Evolutionary conservation across 1,140 invertebrate species (phyloP).

Genomic region (Drosophila saltans): DNA sequence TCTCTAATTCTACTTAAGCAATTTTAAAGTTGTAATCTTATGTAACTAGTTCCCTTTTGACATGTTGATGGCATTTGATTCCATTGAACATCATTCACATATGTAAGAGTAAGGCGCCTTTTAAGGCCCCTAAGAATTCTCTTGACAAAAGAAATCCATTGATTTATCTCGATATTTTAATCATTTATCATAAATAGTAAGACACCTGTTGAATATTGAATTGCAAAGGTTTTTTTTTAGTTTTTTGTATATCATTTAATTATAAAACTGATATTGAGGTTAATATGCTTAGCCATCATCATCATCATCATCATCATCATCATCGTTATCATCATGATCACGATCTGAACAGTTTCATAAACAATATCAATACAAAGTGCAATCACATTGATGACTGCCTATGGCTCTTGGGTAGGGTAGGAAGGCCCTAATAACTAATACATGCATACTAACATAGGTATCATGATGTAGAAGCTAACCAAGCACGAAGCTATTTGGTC

Average conservation of each 20-base stretch:
- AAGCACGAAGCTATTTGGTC: conserved; percentile 20
- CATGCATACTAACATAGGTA: background rate
- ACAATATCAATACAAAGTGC: conserved; percentile 14
- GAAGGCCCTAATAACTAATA: conserved; percentile 10
- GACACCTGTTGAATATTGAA: conserved; percentile 12
- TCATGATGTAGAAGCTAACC: conserved; percentile 18
- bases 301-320: conserved; percentile 10
- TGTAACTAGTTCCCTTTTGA: background rate
- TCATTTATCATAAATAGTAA: conserved; percentile 3
- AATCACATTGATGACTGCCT: conserved; percentile 10
- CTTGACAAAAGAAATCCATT: background rate
- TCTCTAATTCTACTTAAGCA: too few species aligned
- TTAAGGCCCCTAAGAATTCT: background rate
- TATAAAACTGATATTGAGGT: conserved; percentile 24
- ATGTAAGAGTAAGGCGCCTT: too few species aligned
- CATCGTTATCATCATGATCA: conserved; percentile 14
- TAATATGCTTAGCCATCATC: conserved; percentile 18
- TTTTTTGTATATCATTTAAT: conserved; percentile 3
- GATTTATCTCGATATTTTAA: conserved; percentile 17
- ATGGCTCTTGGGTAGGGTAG: background rate
- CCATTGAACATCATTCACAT: background rate
- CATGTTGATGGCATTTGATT: background rate
- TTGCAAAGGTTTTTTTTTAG: background rate
- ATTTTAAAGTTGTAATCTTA: too few species aligned
- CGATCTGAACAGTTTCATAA: conserved; percentile 18